Evolutionary conservation across 2,113 vertebrate genomes (phyloP).

Genomic region (Phaetusa simplex): DNA sequence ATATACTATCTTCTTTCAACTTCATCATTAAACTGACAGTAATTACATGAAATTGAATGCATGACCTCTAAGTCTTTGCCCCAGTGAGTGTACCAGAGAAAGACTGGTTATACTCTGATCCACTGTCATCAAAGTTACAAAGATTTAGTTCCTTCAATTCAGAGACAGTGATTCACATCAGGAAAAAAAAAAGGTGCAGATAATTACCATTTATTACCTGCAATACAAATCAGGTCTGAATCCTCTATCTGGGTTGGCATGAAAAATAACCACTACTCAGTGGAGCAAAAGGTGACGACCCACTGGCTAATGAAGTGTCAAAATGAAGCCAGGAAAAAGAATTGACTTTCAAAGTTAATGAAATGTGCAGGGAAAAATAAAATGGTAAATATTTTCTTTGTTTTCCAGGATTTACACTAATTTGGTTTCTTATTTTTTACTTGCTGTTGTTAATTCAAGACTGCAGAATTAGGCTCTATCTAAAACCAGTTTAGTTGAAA

Average conservation of each 20-base stretch:
- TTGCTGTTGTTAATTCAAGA: not conserved
- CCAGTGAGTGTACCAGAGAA: constrained; percentile 5
- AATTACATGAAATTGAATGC: constrained; percentile 58
- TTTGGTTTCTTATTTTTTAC: not conserved
- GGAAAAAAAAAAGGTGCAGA: constrained; percentile 2
- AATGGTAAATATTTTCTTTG: not conserved
- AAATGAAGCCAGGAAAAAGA: not conserved
- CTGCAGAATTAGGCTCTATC: not conserved
- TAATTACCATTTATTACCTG: constrained; percentile 47
- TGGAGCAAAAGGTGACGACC: not conserved
- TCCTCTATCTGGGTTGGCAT: not conserved
- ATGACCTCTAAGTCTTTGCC: constrained; percentile 58
- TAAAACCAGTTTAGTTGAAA: not conserved
- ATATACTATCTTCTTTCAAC: constrained; percentile 39
- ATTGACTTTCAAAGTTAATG: constrained; percentile 6
- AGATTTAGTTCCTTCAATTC: constrained; percentile 24
- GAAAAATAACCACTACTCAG: constrained; percentile 2
- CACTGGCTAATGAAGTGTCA: constrained; percentile 25
- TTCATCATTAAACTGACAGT: constrained; percentile 60
- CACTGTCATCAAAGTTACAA: constrained; percentile 34
- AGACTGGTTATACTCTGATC: constrained; percentile 26
- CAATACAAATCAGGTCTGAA: constrained; percentile 3
- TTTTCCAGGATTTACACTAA: not conserved
- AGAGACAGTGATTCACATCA: constrained; percentile 19
- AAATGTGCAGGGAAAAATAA: not conserved